Evolutionary conservation across 1,140 invertebrate species (phyloP).

Genomic region (Branchinecta lynchi): DNA sequence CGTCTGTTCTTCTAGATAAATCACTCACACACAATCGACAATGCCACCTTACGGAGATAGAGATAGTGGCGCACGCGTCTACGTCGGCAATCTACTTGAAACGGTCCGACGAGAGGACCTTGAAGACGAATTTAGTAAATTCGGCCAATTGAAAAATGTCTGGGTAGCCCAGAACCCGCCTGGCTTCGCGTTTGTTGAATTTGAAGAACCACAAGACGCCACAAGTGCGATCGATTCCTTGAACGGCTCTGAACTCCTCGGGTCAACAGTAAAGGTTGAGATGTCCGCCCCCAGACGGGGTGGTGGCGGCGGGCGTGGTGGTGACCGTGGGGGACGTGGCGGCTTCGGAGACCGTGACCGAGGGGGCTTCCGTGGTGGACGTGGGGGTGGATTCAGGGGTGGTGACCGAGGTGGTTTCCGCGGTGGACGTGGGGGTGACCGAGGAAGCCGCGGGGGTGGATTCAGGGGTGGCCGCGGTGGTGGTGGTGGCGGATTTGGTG

Average conservation of each 20-base stretch:
- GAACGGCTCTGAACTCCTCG: conserved; percentile 20
- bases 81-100: conserved; percentile 87
- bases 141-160: conserved; percentile 84
- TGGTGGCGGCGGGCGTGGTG: conserved; percentile 21
- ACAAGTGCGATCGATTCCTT: conserved; percentile 22
- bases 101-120: conserved; percentile 82
- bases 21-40: background rate
- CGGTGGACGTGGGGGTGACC: conserved; percentile 16
- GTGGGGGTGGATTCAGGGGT: conserved; percentile 17
- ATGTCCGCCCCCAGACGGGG: conserved; percentile 21
- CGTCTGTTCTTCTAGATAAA: background rate
- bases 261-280: conserved; percentile 21
- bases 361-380: conserved; percentile 17
- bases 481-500: conserved; percentile 7
- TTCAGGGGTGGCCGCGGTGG: conserved; percentile 19
- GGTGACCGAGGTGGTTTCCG: conserved; percentile 19
- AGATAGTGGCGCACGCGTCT: conserved; percentile 42
- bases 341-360: conserved; percentile 17
- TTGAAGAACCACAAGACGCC: conserved; percentile 36
- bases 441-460: conserved; percentile 19
- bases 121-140: conserved; percentile 81
- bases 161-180: conserved; percentile 92
- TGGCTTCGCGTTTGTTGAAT: conserved; percentile 80
- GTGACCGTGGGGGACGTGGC: conserved; percentile 18
- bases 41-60: conserved; percentile 11